phyloP scores from a whole-genome alignment of 2,888 invertebrate genomes.

The Brachypterus glaber region DNA sequence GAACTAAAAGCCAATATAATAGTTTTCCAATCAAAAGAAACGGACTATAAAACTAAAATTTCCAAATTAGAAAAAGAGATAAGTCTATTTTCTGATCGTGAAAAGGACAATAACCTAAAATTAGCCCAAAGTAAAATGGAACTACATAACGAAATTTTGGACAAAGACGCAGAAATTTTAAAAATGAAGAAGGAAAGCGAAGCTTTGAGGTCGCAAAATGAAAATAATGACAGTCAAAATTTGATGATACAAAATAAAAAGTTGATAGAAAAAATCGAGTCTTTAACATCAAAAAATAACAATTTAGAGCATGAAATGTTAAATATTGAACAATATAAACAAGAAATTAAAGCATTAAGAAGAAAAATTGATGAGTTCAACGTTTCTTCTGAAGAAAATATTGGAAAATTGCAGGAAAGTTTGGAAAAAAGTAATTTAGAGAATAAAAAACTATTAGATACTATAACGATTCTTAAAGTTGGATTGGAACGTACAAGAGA shows the following conservation, averaged over 20 bases:
- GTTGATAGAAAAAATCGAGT: slow-evolving; percentile 36
- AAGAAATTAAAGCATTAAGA: slow-evolving; percentile 24
- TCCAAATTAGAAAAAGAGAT: slow-evolving; percentile 31
- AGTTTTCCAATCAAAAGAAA: slow-evolving; percentile 39
- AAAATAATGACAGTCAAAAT: slow-evolving; percentile 27
- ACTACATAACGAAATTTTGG: slow-evolving; percentile 37
- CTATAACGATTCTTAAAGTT: slow-evolving; percentile 16
- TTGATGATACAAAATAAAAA: slow-evolving; percentile 36
- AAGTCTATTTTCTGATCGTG: slow-evolving; percentile 28
- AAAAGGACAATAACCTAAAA: slow-evolving; percentile 37
- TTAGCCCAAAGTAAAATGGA: slow-evolving; percentile 39
- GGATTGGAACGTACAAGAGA: slow-evolving; percentile 17
- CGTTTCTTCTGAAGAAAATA: slow-evolving; percentile 10
- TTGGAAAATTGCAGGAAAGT: slow-evolving; percentile 5
- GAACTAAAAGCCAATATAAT: slow-evolving; percentile 38
- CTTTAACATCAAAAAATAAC: slow-evolving; percentile 30
- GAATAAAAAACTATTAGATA: slow-evolving; percentile 13
- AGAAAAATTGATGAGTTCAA: slow-evolving; percentile 18
- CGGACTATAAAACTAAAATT: slow-evolving; percentile 34
- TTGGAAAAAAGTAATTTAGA: slow-evolving; percentile 11
- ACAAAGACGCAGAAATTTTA: slow-evolving; percentile 34
- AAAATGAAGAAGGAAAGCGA: slow-evolving; percentile 35
- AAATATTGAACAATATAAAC: slow-evolving; percentile 32
- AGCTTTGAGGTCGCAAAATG: slow-evolving; percentile 26
- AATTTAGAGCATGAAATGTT: slow-evolving; percentile 33